Evolutionary conservation across 2,888 invertebrate species (phyloP).

Genomic region (Tenthredo mesomela): DNA sequence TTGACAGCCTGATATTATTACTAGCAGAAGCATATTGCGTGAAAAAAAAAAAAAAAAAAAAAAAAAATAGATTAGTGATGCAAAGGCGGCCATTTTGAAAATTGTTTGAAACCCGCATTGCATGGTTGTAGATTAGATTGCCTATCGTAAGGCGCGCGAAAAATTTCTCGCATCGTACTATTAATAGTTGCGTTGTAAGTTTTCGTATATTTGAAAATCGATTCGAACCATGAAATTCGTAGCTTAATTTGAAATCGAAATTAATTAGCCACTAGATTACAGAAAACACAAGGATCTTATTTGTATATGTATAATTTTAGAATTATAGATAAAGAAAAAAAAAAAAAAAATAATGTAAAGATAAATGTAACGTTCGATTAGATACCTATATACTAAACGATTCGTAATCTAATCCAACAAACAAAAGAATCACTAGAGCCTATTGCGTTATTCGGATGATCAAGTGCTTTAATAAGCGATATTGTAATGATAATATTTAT

Average conservation of each 20-base stretch:
- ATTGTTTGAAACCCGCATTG: background rate
- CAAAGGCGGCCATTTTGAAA: background rate
- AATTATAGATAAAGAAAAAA: background rate
- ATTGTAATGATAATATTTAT: background rate
- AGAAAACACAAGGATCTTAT: background rate
- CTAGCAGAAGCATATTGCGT: background rate
- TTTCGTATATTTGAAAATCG: too few species aligned
- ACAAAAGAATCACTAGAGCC: background rate
- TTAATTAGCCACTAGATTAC: background rate
- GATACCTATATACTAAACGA: background rate
- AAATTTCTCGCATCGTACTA: too few species aligned
- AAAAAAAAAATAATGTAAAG: too few species aligned
- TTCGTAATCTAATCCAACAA: background rate
- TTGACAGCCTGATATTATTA: background rate
- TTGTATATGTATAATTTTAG: too few species aligned
- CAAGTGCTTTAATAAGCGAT: background rate
- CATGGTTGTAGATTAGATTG: background rate
- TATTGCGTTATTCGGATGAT: background rate
- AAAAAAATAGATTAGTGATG: too few species aligned
- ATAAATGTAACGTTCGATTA: background rate
- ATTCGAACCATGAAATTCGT: too few species aligned
- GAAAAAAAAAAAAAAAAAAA: background rate
- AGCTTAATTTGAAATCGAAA: too few species aligned
- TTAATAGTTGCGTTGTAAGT: background rate
- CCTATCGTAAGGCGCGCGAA: background rate